Evolutionary conservation across 2,888 invertebrate genomes (phyloP), one percentile per base, ranked within the genome.

Genomic region (Cerastis leucographa): DNA sequence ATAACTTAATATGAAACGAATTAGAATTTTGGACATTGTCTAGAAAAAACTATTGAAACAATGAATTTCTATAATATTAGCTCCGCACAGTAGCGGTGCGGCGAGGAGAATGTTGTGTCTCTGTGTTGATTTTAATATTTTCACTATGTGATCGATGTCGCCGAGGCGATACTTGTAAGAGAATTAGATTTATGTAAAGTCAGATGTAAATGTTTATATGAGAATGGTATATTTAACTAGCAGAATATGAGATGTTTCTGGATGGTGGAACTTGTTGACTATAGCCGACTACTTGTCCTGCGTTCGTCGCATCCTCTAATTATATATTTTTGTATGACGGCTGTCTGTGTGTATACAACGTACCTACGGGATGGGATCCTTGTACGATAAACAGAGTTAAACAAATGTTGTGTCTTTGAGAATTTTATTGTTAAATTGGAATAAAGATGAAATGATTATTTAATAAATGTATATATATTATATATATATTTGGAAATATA

Each of bases 341-440:
- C 88, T 89, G 88, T 88, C 88, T 87, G 88, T 77, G 83, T 87
- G 88, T 91, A 89, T 88, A 88, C 87, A 89, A 88, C 90, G 90
- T 90, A 89, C 91, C 88, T 86, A 85, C 77, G 87, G 95, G 95
- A 94, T 94, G 88, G 93, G 93, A 94, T 95, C 95, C 95, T 92
- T 88, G 94, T 93, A 93, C 94, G 94, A 91, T 93, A 93, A 93
- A 94, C 93, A 94, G 92, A 94, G 93, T 94, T 95, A 95, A 95
- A 93, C 95, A 94, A 93, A 96, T 97, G 97, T 97, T 97, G 96
- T 96, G 95, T 96, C 96, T 96, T 97, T 96, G 94, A 97, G 92
- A 97, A 95, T 95, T 97, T 96, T 97, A 97, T 97, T 97, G 97
- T 97, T 97, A 94, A 96, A 95, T 96, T 96, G 96, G 95, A 96